These are phyloP conservation scores for Chaetops frenatus DNA, from an alignment of 2,113 vertebrate species.

Conservation along the genomic window DNA sequence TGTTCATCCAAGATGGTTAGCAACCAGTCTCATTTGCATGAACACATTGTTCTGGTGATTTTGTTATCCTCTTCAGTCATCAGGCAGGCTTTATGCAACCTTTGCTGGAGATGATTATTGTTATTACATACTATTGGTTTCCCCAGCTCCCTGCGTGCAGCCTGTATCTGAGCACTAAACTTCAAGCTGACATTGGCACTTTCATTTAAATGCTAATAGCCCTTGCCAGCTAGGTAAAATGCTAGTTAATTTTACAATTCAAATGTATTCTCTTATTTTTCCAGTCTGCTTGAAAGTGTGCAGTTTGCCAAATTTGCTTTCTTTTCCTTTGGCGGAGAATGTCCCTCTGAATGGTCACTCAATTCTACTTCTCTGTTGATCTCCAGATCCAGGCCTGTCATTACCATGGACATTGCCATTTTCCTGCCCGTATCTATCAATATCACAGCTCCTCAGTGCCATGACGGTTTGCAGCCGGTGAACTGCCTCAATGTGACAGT, in stretches of 20 bases:
- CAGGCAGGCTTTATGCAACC: background rate
- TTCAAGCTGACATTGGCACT: background rate
- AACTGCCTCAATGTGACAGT: slow-evolving; percentile 87
- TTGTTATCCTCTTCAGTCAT: background rate
- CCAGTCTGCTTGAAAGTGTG: background rate
- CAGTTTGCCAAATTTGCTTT: background rate
- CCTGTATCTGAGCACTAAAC: background rate
- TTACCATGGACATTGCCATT: slow-evolving; percentile 86
- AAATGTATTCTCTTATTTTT: background rate
- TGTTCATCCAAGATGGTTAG: background rate
- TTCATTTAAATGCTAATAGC: background rate
- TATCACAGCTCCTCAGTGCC: slow-evolving; percentile 92
- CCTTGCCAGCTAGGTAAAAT: background rate
- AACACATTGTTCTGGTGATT: background rate
- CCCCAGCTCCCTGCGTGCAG: background rate
- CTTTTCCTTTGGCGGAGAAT: background rate
- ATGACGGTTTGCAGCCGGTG: slow-evolving; percentile 83
- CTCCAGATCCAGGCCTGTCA: slow-evolving; percentile 85
- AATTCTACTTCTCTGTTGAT: background rate
- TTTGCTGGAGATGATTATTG: background rate
- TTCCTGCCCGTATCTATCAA: slow-evolving; percentile 89
- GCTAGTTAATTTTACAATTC: background rate
- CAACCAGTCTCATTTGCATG: background rate
- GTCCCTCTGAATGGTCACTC: background rate
- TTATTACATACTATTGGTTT: background rate